Evolutionary conservation across 1,140 invertebrate species (phyloP).

Genomic region (Orchesella cincta): DNA sequence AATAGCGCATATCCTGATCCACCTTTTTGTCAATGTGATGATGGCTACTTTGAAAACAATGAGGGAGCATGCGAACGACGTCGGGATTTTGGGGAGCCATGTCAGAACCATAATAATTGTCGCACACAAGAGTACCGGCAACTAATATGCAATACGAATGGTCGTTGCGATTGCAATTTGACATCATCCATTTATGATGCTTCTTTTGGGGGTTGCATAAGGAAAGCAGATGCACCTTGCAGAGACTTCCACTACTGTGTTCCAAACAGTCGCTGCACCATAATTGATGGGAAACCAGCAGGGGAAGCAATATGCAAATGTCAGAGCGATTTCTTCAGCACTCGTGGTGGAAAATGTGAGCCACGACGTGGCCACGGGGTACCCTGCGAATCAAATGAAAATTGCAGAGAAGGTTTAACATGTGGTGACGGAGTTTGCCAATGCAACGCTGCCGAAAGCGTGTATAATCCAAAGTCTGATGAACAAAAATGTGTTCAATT

Average conservation of each 20-base stretch:
- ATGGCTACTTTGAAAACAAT: background rate
- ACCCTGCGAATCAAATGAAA: background rate
- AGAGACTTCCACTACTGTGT: background rate
- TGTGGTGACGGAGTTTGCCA: background rate
- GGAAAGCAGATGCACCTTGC: background rate
- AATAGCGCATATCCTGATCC: background rate
- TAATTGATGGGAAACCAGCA: background rate
- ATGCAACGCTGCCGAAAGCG: background rate
- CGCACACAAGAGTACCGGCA: background rate
- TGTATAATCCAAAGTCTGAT: background rate
- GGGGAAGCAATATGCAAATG: background rate
- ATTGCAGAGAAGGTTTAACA: background rate
- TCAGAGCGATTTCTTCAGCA: background rate
- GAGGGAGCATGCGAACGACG: background rate
- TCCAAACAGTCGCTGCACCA: background rate
- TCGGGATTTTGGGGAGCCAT: background rate
- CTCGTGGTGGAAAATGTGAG: background rate
- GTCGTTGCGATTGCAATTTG: background rate
- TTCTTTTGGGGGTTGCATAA: background rate
- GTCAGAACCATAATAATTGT: background rate
- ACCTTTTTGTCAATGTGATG: background rate
- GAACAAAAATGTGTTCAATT: background rate
- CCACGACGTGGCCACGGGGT: background rate
- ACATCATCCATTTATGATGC: background rate
- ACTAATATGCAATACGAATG: background rate